These are phyloP conservation scores for Daboia siamensis DNA, from an alignment of 2,113 vertebrate species.

Conservation along the genomic window DNA sequence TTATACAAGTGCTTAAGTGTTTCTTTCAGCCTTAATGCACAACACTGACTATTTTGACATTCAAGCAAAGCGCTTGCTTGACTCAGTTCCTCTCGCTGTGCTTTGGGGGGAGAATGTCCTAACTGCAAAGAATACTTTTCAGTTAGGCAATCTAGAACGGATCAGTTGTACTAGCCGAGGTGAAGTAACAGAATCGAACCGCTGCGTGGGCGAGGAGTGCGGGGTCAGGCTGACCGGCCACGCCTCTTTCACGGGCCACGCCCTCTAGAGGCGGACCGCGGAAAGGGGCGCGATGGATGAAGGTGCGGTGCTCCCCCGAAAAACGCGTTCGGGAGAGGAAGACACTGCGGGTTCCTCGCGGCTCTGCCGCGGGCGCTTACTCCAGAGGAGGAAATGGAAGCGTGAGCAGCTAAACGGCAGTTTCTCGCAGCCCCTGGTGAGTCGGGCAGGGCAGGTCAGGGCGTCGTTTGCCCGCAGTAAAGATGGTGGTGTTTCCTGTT, in stretches of 20 bases:
- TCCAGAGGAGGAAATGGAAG: neutral
- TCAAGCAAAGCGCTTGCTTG: neutral
- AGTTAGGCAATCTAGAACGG: neutral
- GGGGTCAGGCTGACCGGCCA: neutral
- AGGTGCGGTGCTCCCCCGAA: neutral
- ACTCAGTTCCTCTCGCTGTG: neutral
- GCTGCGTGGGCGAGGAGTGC: neutral
- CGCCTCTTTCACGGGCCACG: neutral
- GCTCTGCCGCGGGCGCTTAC: too few species aligned
- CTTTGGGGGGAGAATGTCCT: neutral
- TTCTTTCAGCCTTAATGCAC: too few species aligned
- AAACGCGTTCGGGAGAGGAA: slow-evolving; percentile 16
- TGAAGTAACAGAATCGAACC: neutral
- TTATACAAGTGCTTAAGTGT: too few species aligned
- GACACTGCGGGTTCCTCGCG: neutral
- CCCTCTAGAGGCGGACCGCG: neutral
- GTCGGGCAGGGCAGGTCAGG: slow-evolving; percentile 1
- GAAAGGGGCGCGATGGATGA: slow-evolving; percentile 20
- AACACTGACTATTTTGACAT: neutral
- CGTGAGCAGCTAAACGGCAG: neutral
- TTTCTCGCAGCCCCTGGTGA: slow-evolving; percentile 9
- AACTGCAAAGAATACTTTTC: neutral
- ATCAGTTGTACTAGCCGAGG: neutral
- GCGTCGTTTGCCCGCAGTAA: neutral
- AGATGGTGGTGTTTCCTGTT: neutral